phyloP scores from a whole-genome alignment of 2,888 invertebrate genomes.

The Glaucopsyche alexis region DNA sequence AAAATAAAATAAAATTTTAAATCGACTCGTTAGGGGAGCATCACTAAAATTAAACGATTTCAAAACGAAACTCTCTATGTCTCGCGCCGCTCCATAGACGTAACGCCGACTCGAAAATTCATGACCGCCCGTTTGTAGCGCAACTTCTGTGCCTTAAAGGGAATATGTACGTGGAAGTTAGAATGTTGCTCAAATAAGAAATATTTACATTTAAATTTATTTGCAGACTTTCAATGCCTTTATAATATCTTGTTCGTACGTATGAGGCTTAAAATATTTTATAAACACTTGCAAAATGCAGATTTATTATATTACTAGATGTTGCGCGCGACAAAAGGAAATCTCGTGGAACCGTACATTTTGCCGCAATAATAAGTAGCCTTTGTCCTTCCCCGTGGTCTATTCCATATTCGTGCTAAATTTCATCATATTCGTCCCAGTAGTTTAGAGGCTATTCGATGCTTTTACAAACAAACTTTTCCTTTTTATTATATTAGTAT shows the following conservation, averaged over 20 bases:
- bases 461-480: no score
- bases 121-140: constrained; percentile 62
- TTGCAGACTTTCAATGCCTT: constrained; percentile 20
- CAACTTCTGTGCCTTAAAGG: constrained; percentile 51
- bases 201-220: constrained; percentile 41
- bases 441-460: no score
- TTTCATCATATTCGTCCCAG: no score
- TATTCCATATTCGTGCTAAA: no score
- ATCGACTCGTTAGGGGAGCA: neutral
- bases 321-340: no score
- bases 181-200: constrained; percentile 44
- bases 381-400: no score
- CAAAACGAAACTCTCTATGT: constrained; percentile 40
- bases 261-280: neutral
- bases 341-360: no score
- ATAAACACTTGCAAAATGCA: neutral
- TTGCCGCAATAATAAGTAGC: no score
- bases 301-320: no score
- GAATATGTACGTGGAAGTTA: constrained; percentile 52
- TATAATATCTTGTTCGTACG: constrained; percentile 5
- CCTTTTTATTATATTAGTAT: no score
- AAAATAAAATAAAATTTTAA: no score
- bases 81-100: constrained; percentile 37
- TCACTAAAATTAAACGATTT: constrained; percentile 20
- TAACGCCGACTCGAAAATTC: constrained; percentile 57